A percentile compares a stretch with the other conserved stretches of the same genome.
Conservation (phyloP, 2,797 vertebrate genomes). For the Acrossocheilus fasciatus region DNA sequence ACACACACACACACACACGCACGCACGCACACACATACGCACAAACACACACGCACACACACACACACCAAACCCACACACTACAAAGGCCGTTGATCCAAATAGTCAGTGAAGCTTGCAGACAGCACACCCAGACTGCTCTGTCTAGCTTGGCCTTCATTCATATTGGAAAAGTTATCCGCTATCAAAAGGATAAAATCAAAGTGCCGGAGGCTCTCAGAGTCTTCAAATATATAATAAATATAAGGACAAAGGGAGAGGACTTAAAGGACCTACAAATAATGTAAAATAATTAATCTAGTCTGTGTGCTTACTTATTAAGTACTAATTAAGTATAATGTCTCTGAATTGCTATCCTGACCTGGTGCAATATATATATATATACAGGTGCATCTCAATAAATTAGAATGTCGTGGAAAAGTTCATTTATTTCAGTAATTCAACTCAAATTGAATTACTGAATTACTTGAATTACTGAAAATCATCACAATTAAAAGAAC, state of each 20-base stretch:
- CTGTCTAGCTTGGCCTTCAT: slow-evolving; percentile 49
- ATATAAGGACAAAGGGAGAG: not conserved
- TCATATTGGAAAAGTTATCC: slow-evolving; percentile 57
- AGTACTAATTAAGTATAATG: not conserved
- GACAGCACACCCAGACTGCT: slow-evolving; percentile 32
- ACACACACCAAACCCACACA: slow-evolving; percentile 1
- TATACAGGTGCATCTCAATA: too few relatives aligned
- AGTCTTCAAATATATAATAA: slow-evolving; percentile 37
- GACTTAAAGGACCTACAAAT: not conserved
- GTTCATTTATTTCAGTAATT: too few relatives aligned
- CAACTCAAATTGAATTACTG: too few relatives aligned
- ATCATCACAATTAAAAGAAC: too few relatives aligned
- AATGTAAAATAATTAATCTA: not conserved
- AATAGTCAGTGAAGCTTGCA: slow-evolving; percentile 35
- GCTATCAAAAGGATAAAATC: slow-evolving; percentile 52
- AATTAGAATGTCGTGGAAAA: too few relatives aligned
- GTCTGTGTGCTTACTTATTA: not conserved
- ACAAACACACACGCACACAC: not conserved
- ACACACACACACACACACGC: not conserved
- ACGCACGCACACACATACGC: not conserved
- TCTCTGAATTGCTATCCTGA: not conserved
- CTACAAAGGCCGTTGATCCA: slow-evolving; percentile 14
- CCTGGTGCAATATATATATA: not conserved
- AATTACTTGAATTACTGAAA: too few relatives aligned
- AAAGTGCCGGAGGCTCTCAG: slow-evolving; percentile 51